phyloP scores from a whole-genome alignment of 2,113 vertebrate genomes.

The Orycteropus afer region DNA sequence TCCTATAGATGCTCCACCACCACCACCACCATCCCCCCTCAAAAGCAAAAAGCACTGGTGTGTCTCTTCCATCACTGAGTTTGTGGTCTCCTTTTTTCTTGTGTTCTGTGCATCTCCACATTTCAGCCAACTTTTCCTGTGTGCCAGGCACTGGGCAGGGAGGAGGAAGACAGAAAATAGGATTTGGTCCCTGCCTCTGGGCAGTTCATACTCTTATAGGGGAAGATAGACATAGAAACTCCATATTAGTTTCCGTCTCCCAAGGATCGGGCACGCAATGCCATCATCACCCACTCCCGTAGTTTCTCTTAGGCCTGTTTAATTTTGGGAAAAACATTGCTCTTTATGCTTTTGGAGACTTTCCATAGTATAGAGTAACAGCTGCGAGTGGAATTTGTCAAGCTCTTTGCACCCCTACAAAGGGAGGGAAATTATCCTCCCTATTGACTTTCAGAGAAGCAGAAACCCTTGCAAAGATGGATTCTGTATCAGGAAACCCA shows the following conservation, averaged over 20 bases:
- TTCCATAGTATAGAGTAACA: neutral
- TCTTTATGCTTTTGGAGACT: constrained; percentile 51
- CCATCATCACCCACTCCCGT: neutral
- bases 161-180: neutral
- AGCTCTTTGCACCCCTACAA: constrained; percentile 23
- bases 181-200: neutral
- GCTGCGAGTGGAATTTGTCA: constrained; percentile 36
- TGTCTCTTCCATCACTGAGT: neutral
- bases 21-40: neutral
- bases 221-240: constrained; percentile 2
- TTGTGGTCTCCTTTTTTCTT: neutral
- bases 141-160: neutral
- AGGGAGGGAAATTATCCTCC: constrained; percentile 15
- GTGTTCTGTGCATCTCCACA: neutral
- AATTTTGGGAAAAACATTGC: neutral
- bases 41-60: neutral
- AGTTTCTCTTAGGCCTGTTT: constrained; percentile 29
- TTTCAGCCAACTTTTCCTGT: neutral
- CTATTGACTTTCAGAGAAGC: constrained; percentile 52
- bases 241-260: neutral
- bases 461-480: constrained; percentile 35
- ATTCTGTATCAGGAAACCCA: constrained; percentile 15
- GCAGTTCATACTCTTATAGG: neutral
- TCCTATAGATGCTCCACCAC: neutral
- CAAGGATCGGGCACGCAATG: neutral